A percentile compares a stretch with the other conserved stretches of the same genome.
These are phyloP conservation scores for Pleuronectes platessa DNA, from an alignment of 2,113 vertebrate genomes.

Conservation along the genomic window DNA sequence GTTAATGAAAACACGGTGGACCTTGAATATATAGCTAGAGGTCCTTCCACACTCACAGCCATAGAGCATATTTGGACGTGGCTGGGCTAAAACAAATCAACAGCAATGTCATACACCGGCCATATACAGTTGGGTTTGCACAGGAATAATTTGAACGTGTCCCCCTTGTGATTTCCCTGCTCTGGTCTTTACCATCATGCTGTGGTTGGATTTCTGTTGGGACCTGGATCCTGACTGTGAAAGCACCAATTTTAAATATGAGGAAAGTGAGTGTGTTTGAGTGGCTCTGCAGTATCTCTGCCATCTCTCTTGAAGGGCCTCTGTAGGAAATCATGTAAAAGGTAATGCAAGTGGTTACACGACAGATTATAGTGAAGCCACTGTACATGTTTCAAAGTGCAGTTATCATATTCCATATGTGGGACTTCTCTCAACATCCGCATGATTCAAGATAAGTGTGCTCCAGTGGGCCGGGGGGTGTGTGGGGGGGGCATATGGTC, in stretches of 20 bases:
- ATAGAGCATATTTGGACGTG: constrained; percentile 58
- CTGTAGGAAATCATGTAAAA: not conserved
- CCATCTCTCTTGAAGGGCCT: constrained; percentile 18
- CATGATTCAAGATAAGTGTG: constrained; percentile 74
- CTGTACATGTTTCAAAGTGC: not conserved
- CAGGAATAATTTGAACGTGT: constrained; percentile 56
- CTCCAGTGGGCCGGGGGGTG: constrained; percentile 58
- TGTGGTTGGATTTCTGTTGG: constrained; percentile 27
- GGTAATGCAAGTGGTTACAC: not conserved
- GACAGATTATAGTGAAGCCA: constrained; percentile 24
- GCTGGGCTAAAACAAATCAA: constrained; percentile 67
- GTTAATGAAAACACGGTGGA: constrained; percentile 69
- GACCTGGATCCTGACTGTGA: constrained; percentile 34
- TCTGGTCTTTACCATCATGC: constrained; percentile 22
- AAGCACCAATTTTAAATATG: constrained; percentile 23
- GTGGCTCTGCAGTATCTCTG: constrained; percentile 8
- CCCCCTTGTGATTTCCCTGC: constrained; percentile 30
- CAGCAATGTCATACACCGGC: constrained; percentile 48
- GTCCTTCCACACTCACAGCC: constrained; percentile 50
- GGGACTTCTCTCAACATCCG: constrained; percentile 43
- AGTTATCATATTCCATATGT: constrained; percentile 26
- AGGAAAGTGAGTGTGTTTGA: constrained; percentile 3
- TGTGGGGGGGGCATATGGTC: constrained; percentile 70
- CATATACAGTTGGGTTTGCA: constrained; percentile 54
- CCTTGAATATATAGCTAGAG: constrained; percentile 65